Conservation (phyloP, 2,888 invertebrate species). For the Brachyopa scutellaris region DNA sequence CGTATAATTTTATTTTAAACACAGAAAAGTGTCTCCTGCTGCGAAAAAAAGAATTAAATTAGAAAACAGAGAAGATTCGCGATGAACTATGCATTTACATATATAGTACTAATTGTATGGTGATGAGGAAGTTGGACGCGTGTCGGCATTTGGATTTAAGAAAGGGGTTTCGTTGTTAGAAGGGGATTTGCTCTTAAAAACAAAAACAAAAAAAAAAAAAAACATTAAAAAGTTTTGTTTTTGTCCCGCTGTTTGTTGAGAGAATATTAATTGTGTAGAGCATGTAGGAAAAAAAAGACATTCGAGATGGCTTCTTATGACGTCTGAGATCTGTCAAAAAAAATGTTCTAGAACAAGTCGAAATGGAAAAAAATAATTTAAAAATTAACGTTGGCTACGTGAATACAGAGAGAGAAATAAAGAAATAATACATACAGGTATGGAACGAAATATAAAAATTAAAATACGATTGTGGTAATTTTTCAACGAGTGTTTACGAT, state of each 20-base stretch:
- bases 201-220: not conserved
- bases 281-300: conserved; percentile 6
- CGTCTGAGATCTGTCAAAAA: conserved; percentile 43
- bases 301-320: conserved; percentile 44
- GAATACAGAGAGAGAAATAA: too few relatives aligned
- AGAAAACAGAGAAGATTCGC: conserved; percentile 54
- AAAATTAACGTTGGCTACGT: too few relatives aligned
- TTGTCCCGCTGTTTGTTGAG: not conserved
- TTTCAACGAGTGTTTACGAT: too few relatives aligned
- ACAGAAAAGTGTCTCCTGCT: conserved; percentile 69
- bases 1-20: conserved; percentile 34
- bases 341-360: conserved; percentile 38
- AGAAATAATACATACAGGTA: too few relatives aligned
- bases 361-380: not conserved
- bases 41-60: conserved; percentile 35
- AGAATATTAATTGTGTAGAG: conserved; percentile 36
- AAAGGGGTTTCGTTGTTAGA: conserved; percentile 1
- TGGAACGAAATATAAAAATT: too few relatives aligned
- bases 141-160: conserved; percentile 27
- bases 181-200: not conserved
- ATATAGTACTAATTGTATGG: too few relatives aligned
- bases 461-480: too few relatives aligned
- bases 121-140: conserved; percentile 47
- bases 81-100: conserved; percentile 31
- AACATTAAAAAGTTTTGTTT: not conserved